Evolutionary conservation across 2,888 invertebrate genomes (phyloP), one percentile per base, ranked within the genome.

Genomic region (Chalcosyrphus nemorum): DNA sequence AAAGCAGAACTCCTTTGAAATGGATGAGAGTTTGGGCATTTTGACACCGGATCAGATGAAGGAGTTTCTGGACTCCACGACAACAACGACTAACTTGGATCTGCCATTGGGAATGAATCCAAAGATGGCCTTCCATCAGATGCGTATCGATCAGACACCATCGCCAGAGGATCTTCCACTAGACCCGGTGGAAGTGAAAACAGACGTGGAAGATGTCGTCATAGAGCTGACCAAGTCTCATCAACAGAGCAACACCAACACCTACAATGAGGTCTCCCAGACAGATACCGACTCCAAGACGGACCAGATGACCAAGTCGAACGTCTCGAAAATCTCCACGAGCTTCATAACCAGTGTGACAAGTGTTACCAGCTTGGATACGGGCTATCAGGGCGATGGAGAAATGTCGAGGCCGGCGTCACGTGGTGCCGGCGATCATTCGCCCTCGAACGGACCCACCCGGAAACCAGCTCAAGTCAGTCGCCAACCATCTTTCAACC

Each of bases 331-430:
- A 91, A 94, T 95, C 9, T 94, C 94, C 4, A 95, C 93, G 87
- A 96, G 96, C 90, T 96, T 96, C 88, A 95, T 97, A 17, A 96
- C 96, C 1, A 96, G 97, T 89, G 95, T 97, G 15, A 97, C 97
- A n/a, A 97, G 97, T 89, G 96, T 97, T 81, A 96, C 96, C 27
- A 98, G 97, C 91, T 93, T 97, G 86, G 98, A 98, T 91, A 96
- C 95, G n/a, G 98, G 98, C 45, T 98, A 97, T 92, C 97, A 97
- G 92, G 97, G 97, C 7, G 97, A 97, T 91, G 97, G 97, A 4
- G 97, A 97, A 92, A 96, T 96, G 94, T 97, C 97, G 21, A 93
- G 97, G 80, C 97, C 97, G 0, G 96, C 95, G 0, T 97, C 97
- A 87, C 93, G 97, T 86, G 92, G 92, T n/a, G 94, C 94, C 15